Evolutionary conservation across 2,888 invertebrate species (phyloP).

Genomic region (Cinara cedri): DNA sequence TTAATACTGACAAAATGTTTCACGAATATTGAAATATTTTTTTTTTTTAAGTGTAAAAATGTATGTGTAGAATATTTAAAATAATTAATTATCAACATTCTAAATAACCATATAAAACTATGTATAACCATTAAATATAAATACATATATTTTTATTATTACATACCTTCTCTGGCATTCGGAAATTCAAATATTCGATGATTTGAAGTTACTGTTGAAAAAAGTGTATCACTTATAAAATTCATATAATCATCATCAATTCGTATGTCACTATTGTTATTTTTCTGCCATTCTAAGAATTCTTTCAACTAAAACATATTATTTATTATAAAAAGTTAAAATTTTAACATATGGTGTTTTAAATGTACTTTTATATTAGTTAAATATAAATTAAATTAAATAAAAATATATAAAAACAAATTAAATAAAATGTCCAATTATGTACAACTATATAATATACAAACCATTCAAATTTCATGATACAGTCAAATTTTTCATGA

Average conservation of each 20-base stretch:
- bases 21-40: too few relatives aligned
- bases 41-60: too few relatives aligned
- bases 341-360: neutral
- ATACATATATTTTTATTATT: conserved; percentile 16
- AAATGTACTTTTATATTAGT: neutral
- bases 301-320: conserved; percentile 69
- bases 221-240: conserved; percentile 87
- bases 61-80: too few relatives aligned
- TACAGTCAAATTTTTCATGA: too few relatives aligned
- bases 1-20: too few relatives aligned
- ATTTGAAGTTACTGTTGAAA: conserved; percentile 81
- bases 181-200: conserved; percentile 91
- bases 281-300: conserved; percentile 74
- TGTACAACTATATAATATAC: neutral
- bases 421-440: neutral
- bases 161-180: conserved; percentile 90
- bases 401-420: neutral
- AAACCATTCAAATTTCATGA: too few relatives aligned
- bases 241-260: conserved; percentile 86
- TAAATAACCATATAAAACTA: too few relatives aligned
- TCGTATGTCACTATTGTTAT: conserved; percentile 72
- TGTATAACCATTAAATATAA: neutral
- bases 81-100: too few relatives aligned
- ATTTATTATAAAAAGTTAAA: neutral
- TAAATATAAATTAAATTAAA: neutral